Conservation (phyloP, 2,888 invertebrate species). For the Watsonalla binaria region DNA sequence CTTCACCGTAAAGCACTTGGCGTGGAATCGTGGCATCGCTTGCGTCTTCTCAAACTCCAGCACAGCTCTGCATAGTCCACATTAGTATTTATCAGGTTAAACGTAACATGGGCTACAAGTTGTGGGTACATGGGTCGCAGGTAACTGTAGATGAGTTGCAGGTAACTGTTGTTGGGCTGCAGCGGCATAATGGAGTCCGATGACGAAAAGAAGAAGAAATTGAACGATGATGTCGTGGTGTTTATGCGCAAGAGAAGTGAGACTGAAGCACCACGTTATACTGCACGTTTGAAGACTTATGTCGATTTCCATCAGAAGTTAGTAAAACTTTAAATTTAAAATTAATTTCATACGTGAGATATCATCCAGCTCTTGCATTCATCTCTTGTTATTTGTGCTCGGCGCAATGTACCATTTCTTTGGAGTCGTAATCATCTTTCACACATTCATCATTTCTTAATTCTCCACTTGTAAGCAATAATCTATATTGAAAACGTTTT, state of each 20-base stretch:
- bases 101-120: not conserved
- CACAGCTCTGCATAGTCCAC: too few relatives aligned
- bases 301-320: slow-evolving; percentile 47
- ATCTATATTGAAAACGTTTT: too few relatives aligned
- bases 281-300: slow-evolving; percentile 40
- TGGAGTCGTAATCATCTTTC: not conserved
- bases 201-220: slow-evolving; percentile 38
- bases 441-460: too few relatives aligned
- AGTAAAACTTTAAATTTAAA: slow-evolving; percentile 9
- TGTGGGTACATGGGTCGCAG: not conserved
- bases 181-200: slow-evolving; percentile 38
- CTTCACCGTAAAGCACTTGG: too few relatives aligned
- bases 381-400: too few relatives aligned
- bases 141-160: slow-evolving; percentile 1
- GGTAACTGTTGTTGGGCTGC: slow-evolving; percentile 14
- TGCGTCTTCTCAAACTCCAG: too few relatives aligned
- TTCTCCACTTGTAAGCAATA: too few relatives aligned
- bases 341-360: not conserved
- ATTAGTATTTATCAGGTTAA: not conserved
- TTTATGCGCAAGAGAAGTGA: slow-evolving; percentile 52
- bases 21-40: too few relatives aligned
- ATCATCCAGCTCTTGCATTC: too few relatives aligned
- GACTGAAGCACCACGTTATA: slow-evolving; percentile 43
- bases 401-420: not conserved
- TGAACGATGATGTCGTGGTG: slow-evolving; percentile 49